These are phyloP conservation scores for Mesembrinibis cayennensis DNA, from an alignment of 2,113 vertebrate species.

Conservation along the genomic window DNA sequence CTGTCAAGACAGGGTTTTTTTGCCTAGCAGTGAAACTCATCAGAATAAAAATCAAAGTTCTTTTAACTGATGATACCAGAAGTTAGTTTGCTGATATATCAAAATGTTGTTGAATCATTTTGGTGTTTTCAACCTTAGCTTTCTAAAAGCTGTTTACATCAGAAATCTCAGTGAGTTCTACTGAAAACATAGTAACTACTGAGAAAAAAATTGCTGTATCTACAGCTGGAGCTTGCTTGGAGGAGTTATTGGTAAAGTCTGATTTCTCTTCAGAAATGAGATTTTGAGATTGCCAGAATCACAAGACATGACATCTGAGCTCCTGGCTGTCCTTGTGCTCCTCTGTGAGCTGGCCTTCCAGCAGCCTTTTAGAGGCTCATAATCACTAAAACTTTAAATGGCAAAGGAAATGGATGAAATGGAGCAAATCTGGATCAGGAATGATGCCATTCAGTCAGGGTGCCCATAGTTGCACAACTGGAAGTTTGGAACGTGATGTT, in stretches of 20 bases:
- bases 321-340: not conserved
- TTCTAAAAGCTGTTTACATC: not conserved
- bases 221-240: not conserved
- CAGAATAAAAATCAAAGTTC: not conserved
- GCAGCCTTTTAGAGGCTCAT: not conserved
- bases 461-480: not conserved
- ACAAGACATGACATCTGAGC: not conserved
- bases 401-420: not conserved
- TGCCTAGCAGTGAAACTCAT: not conserved
- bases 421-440: not conserved
- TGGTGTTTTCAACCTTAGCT: not conserved
- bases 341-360: not conserved
- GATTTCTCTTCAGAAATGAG: not conserved
- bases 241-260: not conserved
- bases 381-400: not conserved
- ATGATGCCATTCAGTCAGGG: not conserved
- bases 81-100: not conserved
- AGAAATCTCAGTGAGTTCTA: not conserved
- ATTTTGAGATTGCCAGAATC: not conserved
- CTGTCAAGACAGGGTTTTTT: not conserved
- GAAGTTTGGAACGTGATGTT: not conserved
- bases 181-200: not conserved
- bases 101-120: not conserved
- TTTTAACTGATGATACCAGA: not conserved
- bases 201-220: not conserved